A percentile compares a stretch with the other conserved stretches of the same genome.
phyloP scores from a whole-genome alignment of 2,113 vertebrate genomes.

The Eulemur rufifrons region DNA sequence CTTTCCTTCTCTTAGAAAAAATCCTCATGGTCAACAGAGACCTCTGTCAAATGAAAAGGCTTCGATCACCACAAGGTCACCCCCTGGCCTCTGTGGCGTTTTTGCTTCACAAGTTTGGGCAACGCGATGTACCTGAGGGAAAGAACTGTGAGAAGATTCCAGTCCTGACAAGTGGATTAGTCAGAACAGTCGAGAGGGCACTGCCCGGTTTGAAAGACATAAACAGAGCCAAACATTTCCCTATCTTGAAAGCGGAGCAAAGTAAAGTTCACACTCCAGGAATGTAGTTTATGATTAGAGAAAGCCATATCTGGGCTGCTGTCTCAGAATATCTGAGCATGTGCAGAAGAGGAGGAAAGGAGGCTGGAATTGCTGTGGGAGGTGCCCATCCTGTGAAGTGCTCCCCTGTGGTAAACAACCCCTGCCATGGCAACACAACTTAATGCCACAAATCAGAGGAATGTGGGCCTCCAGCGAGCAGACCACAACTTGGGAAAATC shows the following conservation, averaged over 20 bases:
- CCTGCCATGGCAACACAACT: constrained; percentile 77
- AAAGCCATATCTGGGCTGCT: constrained; percentile 49
- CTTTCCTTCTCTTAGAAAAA: constrained; percentile 25
- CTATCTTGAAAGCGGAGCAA: constrained; percentile 47
- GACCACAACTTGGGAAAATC: constrained; percentile 63
- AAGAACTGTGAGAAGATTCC: constrained; percentile 70
- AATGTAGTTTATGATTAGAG: constrained; percentile 71
- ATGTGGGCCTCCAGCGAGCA: background rate
- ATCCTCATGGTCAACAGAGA: background rate
- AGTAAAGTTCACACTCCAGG: constrained; percentile 74
- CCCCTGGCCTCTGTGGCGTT: constrained; percentile 27
- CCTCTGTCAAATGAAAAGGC: background rate
- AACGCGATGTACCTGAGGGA: constrained; percentile 60
- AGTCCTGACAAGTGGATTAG: constrained; percentile 66
- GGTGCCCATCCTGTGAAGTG: background rate
- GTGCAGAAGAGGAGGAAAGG: constrained; percentile 44
- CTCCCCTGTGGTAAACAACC: constrained; percentile 73
- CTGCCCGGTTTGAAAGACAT: constrained; percentile 76
- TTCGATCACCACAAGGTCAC: background rate
- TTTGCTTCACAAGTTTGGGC: constrained; percentile 38
- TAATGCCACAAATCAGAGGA: constrained; percentile 52
- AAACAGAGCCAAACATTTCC: constrained; percentile 74
- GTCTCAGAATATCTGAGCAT: constrained; percentile 29
- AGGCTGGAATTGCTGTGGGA: constrained; percentile 5
- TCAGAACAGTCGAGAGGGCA: constrained; percentile 81